Evolutionary conservation across 1,140 invertebrate genomes (phyloP), one percentile per base, ranked within the genome.

Genomic region (Coelopa frigida): DNA sequence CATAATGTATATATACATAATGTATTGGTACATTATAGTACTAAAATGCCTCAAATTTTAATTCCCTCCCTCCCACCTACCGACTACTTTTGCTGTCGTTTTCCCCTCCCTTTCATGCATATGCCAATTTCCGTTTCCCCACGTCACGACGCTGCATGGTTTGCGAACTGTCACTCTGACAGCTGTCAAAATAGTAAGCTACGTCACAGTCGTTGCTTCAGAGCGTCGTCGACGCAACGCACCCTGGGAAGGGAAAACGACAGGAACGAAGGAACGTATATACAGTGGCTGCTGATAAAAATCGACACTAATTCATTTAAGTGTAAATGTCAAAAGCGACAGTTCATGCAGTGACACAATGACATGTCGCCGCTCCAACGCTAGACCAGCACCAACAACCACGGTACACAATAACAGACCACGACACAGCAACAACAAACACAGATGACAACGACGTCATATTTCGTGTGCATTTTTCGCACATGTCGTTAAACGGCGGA

Each of bases 141-240:
- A n/a, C n/a, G n/a, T n/a, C n/a, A n/a, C n/a, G n/a, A n/a, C n/a
- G n/a, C n/a, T n/a, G n/a, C n/a, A n/a, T n/a, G n/a, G n/a, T n/a
- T n/a, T n/a, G n/a, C n/a, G n/a, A n/a, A 46, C 21, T 46, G 44
- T 46, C 43, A 37, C 17, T 37, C 31, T 46, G 44, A 46, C 44
- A 46, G 44, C 44, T 46, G 44, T 46, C 44, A 46, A 46, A 46
- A 46, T 46, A 46, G 24, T 20, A 37, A 37, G n/a, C 32, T 27
- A 7, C 6, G 26, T 18, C 27, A 42, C 27, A 42, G 11, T 29
- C 8, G n/a, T 29, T 29, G 18, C 10, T 6, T 11, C 15, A 3
- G 21, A 11, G 18, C 17, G 12, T 5, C 7, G 14, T 7, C 15
- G 2, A 7, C 2, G 7, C 12, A 12, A 18, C 37, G 23, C 7